Evolutionary conservation across 2,113 vertebrate genomes (phyloP).

Genomic region (Panthera leo): DNA sequence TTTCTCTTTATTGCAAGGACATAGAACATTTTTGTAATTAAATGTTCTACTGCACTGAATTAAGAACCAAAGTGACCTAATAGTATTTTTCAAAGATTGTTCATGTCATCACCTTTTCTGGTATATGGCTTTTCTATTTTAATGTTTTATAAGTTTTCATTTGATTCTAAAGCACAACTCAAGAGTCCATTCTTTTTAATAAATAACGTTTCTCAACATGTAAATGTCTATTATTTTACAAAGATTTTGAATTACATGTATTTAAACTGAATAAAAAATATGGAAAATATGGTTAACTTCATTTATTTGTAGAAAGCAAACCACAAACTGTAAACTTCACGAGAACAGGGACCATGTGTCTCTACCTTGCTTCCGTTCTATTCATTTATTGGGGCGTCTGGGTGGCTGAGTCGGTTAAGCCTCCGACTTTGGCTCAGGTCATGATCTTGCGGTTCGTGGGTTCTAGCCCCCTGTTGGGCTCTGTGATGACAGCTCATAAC

Average conservation of each 20-base stretch:
- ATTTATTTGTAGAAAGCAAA: conserved; percentile 15
- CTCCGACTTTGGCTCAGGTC: neutral
- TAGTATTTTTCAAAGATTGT: conserved; percentile 32
- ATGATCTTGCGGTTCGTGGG: neutral
- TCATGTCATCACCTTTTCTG: conserved; percentile 2
- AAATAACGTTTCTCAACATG: conserved; percentile 34
- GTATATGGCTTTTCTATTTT: neutral
- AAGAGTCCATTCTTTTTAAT: conserved; percentile 9
- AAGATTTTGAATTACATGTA: conserved; percentile 25
- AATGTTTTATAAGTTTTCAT: conserved; percentile 11
- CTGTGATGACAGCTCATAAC: neutral
- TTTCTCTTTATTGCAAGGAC: conserved; percentile 42
- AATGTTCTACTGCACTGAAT: conserved; percentile 24
- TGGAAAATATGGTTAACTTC: neutral
- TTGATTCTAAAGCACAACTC: neutral
- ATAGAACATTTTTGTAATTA: conserved; percentile 35
- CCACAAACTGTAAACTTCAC: conserved; percentile 4
- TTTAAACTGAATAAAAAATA: conserved; percentile 22
- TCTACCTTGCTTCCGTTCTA: neutral
- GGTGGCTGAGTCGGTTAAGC: neutral
- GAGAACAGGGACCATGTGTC: neutral
- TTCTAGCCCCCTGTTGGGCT: neutral
- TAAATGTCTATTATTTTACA: conserved; percentile 47
- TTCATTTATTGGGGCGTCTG: neutral
- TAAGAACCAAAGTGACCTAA: conserved; percentile 25